Base-by-base conservation (phyloP, 2,888 invertebrate species). In the Odontomyia ornata region DNA sequence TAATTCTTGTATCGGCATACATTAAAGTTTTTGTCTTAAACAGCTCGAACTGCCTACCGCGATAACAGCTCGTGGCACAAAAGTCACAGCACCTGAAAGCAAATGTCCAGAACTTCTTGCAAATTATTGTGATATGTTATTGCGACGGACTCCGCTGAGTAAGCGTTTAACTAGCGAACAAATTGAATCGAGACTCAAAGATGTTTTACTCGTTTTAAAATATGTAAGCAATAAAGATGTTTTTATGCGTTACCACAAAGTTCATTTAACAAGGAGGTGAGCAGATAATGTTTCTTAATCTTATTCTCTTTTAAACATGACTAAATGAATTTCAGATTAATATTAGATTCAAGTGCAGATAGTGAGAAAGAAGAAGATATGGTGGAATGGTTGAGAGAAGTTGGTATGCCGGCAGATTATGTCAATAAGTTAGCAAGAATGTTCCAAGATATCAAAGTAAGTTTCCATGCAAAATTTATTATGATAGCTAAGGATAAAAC, bases 151-250 rank as follows among this genome's bases (percentile, higher is more conserved):
- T 75, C 97, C 97, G 28, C 89, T 99, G 80, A 98, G 98, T 87
- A 98, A 98, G 88, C 93, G 96, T 82, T 91, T 99, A 79, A 98
- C 98, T 21, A 95, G 94, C 80, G 99, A 99, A 85, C 97, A 99
- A 88, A 98, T 99, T 81, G 99, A 99, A 88, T 92, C 91, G 79
- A 93, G 97, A 83, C 89, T 99, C 79, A 93, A 91, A 84, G 96
- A 99, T 89, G 97, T 99, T 82, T 88, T 99, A 80, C 89, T 99
- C 85, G 98, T 99, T 80, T 89, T 99, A 80, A 99, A 99, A 87
- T 99, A 99, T 88, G 97, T 99, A 81, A 96, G 96, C 86, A 99
- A 99, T 88, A 99, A 99, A 87, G 99, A 99, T 89, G 98, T 99
- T 30, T 99, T 99, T 87, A 99, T 99, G 99, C 90, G 98, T 81